A percentile compares a stretch with the other conserved stretches of the same genome.
Conservation (phyloP, 2,113 vertebrate genomes). For the Patagioenas fasciata region DNA sequence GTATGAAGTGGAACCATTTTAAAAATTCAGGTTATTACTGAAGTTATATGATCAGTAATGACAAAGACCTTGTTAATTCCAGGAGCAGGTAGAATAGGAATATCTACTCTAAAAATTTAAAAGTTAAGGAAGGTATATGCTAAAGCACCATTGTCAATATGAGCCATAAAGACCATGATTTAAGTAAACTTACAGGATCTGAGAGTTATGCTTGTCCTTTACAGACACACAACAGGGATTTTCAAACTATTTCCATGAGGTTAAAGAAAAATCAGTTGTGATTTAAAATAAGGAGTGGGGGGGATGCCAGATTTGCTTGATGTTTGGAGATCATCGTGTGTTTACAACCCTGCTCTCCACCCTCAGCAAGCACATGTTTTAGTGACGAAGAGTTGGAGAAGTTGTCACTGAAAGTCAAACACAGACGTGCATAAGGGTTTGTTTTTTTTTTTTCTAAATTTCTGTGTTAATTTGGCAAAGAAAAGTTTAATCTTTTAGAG, state of each 20-base stretch:
- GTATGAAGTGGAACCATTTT: background rate
- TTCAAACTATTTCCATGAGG: background rate
- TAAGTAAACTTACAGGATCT: background rate
- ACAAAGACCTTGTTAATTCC: background rate
- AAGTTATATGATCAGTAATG: conserved; percentile 13
- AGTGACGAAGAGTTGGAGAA: conserved; percentile 17
- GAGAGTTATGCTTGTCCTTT: background rate
- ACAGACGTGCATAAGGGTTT: background rate
- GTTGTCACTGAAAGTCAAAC: conserved; percentile 21
- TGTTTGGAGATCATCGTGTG: conserved; percentile 20
- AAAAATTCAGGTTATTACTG: conserved; percentile 18
- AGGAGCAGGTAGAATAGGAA: background rate
- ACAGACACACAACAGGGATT: background rate
- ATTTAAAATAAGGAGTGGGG: background rate
- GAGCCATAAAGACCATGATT: background rate
- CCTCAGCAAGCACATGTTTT: background rate
- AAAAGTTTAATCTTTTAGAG: background rate
- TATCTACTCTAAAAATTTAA: background rate
- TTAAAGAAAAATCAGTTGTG: conserved; percentile 12
- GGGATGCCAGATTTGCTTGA: background rate
- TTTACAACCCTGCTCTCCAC: conserved; percentile 40
- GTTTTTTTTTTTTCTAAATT: background rate
- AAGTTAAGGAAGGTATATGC: background rate
- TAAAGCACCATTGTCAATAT: background rate
- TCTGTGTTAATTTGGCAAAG: background rate